These are phyloP conservation scores for Crotophaga sulcirostris DNA, from an alignment of 2,113 vertebrate species.

Conservation along the genomic window DNA sequence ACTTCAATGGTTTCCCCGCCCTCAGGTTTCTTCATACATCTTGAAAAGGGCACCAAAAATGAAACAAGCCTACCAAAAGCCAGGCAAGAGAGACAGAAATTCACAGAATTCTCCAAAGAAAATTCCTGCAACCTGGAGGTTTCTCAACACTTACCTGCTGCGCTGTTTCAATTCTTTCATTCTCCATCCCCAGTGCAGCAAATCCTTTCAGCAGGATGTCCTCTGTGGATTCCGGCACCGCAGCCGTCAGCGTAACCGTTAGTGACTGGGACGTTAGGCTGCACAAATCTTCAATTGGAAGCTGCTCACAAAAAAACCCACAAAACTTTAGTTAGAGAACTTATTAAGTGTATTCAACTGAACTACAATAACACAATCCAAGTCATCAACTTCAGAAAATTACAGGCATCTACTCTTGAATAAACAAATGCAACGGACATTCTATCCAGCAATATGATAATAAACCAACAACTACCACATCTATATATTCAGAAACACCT, in stretches of 20 bases:
- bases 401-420: not conserved
- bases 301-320: conserved; percentile 69
- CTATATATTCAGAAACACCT: not conserved
- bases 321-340: not conserved
- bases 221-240: conserved; percentile 89
- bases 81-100: not conserved
- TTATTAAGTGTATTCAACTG: not conserved
- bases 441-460: not conserved
- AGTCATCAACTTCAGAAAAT: not conserved
- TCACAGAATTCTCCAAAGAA: not conserved
- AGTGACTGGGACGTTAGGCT: conserved; percentile 85
- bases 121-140: not conserved
- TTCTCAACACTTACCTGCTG: conserved; percentile 83
- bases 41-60: not conserved
- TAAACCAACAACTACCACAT: not conserved
- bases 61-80: not conserved
- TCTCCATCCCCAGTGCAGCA: conserved; percentile 84
- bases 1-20: fast-evolving
- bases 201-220: conserved; percentile 90
- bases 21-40: not conserved
- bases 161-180: conserved; percentile 91
- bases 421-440: not conserved
- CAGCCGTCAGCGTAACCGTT: conserved; percentile 74
- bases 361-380: not conserved
- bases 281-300: conserved; percentile 94